Conservation (phyloP, 1,140 invertebrate genomes). For the Pogonomyrmex californicus region DNA sequence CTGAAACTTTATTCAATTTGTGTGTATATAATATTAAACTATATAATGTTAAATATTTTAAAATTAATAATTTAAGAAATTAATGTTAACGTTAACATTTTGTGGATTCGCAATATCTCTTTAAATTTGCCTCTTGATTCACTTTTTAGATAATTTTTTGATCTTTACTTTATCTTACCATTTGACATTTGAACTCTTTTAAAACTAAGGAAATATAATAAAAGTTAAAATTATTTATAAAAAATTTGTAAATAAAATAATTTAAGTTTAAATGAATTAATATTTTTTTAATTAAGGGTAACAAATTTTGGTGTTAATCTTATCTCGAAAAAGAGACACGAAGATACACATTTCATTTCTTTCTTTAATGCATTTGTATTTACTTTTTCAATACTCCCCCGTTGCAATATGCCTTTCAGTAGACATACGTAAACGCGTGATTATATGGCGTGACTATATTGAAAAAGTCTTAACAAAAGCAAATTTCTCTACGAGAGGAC, state of each 20-base stretch:
- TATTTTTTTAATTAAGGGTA: neutral
- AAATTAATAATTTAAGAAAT: neutral
- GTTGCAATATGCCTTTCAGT: neutral
- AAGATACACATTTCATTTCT: neutral
- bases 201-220: neutral
- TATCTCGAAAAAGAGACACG: neutral
- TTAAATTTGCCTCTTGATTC: neutral
- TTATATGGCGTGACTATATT: constrained; percentile 33
- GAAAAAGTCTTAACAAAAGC: constrained; percentile 52
- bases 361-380: constrained; percentile 25
- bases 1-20: neutral
- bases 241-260: neutral
- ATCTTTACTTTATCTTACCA: neutral
- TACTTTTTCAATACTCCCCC: neutral
- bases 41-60: constrained; percentile 8
- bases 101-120: neutral
- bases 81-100: neutral
- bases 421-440: constrained; percentile 14
- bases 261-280: neutral
- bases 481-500: constrained; percentile 8
- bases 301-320: neutral
- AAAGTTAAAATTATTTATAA: neutral
- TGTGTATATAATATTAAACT: neutral
- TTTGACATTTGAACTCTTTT: neutral
- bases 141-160: neutral